phyloP scores from a whole-genome alignment of 2,888 invertebrate genomes.

The Dichetophora obliterata region DNA sequence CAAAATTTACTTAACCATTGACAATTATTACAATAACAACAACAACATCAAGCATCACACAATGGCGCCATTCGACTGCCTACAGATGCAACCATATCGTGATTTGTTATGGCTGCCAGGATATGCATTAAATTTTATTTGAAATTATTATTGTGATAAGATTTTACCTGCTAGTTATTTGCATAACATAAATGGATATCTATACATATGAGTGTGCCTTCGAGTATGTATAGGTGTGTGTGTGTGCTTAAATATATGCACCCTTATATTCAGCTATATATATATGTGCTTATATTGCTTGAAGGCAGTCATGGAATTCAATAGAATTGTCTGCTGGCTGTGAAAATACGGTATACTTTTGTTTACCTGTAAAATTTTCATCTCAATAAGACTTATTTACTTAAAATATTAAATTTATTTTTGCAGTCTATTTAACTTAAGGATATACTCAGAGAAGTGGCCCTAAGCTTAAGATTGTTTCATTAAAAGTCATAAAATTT shows the following conservation, averaged over 20 bases:
- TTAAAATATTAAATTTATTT: constrained; percentile 10
- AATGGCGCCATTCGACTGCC: constrained; percentile 7
- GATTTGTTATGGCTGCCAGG: constrained; percentile 19
- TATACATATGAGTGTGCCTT: background rate
- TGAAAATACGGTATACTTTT: background rate
- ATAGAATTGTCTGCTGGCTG: constrained; percentile 1
- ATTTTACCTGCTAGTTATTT: constrained; percentile 26
- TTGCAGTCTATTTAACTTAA: constrained; percentile 11
- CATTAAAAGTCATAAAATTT: too few relatives aligned
- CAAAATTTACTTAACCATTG: background rate
- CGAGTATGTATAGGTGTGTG: background rate
- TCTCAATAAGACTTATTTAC: constrained; percentile 25
- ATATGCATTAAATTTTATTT: constrained; percentile 33
- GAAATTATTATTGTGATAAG: constrained; percentile 29
- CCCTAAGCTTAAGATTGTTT: too few relatives aligned
- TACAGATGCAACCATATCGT: constrained; percentile 5
- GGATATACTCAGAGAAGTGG: too few relatives aligned
- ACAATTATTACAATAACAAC: background rate
- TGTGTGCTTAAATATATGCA: background rate
- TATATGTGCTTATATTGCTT: background rate
- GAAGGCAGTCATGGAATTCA: background rate
- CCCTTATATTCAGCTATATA: background rate
- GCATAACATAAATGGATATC: constrained; percentile 23
- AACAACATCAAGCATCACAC: background rate
- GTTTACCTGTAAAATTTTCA: constrained; percentile 5